Base-by-base conservation (phyloP, 2,113 vertebrate species). In the Orcinus orca region DNA sequence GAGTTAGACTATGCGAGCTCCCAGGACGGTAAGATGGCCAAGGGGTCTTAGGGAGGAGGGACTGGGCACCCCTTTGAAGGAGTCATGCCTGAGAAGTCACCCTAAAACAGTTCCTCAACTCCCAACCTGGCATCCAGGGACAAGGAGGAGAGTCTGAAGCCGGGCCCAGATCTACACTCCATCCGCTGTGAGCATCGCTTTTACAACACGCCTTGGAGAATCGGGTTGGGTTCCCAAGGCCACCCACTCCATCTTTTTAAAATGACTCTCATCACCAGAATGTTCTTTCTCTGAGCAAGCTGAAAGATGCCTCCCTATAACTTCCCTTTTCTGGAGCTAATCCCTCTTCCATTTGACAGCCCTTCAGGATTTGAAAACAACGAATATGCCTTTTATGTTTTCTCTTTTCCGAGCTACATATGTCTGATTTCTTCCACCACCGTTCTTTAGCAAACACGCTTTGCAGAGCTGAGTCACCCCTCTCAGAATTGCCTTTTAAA, bases 301-400 rank as follows among this genome's bases (percentile, higher is more conserved):
- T 80, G 67, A 89, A 87, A 79, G 38, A 68, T 23, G 94, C 58
- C 74, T 96, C 50, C 68, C n/a, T 36, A 6, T 14, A 58, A 79
- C 58, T 65, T 70, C 86, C 41, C 71, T 58, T 79, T 31, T 68
- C 89, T 87, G 70, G 62, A 74, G 41, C 21, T 44, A 68, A 88
- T 55, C 92, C 68, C 50, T 77, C 80, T 58, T 55, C 95, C 88
- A 41, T n/a, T 31, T 87, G 95, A 92, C 90, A 94, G 95, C 74
- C 86, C 38, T 92, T 79, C 70, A 84, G 88, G 90, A 87, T 96
- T 95, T 94, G 94, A 92, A 96, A 97, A 96, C 93, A 97, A 83
- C 88, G 3, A 55, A n/a, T 21, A 88, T 2, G 80, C 41, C 88
- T 95, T 93, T 93, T 60, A 38, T 80, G n/a, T 58, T 50, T 74